Base-by-base conservation (phyloP, 2,113 vertebrate species). In the Phrynocephalus versicolor region DNA sequence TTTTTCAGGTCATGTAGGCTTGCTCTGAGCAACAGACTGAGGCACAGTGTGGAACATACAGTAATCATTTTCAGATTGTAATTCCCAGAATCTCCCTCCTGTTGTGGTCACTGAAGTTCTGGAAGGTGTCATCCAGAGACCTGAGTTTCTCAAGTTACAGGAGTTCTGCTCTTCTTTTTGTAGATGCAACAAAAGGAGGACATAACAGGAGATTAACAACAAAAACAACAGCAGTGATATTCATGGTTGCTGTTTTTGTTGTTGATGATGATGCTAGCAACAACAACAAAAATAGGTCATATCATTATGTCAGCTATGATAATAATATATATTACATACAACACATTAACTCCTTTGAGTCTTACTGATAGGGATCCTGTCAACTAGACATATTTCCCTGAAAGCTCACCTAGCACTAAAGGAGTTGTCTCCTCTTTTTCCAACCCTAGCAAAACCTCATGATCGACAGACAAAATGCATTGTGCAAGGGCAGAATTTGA, bases 331-430 rank as follows among this genome's bases (percentile, higher is more conserved):
- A 92, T 92, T 85, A 83, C 92, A 88, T 93, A 94, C 89, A 88
- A 21, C 60, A 64, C 57, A 21, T 6, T 33, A 23, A 23, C 88
- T 89, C 76, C 64, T 91, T 91, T 92, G 72, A 89, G 82, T 90
- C 75, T 51, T 73, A 89, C 33, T 69, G 45, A 33, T 83, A 85
- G 79, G 81, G 83, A 80, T 93, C 33, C 89, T 92, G 64, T 89
- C 81, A 58, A 85, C 94, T 94, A 82, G 37, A 89, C 82, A 88
- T 78, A 80, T 75, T 84, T 78, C 90, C 58, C 72, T 89, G 90
- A 94, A 95, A 94, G 93, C 89, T 85, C 90, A 91, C 9, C 33
- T 84, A 78, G 60, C 86, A 39, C 69, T 60, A 58, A 89, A 83
- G 88, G 83, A 85, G 39, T 81, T 89, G 88, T 91, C 89, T 89